Base-by-base conservation (phyloP, 2,888 invertebrate genomes). In the Trissolcus brochymenae region DNA sequence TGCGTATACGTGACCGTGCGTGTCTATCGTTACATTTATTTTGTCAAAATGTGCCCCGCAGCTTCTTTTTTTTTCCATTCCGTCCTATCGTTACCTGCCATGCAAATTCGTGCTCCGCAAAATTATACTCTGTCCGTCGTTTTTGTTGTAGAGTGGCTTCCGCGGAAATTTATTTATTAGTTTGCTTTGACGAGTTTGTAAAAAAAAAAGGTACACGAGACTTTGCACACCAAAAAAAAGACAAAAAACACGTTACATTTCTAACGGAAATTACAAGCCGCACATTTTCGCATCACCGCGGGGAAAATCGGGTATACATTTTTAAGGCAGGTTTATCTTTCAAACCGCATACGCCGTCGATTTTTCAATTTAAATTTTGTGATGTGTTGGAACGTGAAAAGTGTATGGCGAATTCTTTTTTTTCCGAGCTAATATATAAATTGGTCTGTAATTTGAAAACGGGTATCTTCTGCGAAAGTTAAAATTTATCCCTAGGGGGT, bases 41-140 rank as follows among this genome's bases (percentile, higher is more conserved):
- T 76, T 72, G 67, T 64, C 77, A 71, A 76, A 67, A 71, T 66
- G 78, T 43, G 66, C 76, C 75, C 65, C 65, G 65, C 46, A 79
- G 79, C 76, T 55, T 56, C 75, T 76, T 70, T 70, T 76, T 76
- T 59, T 70, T 62, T 43, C 7, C 7, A n/a, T n/a, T n/a, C n/a
- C 1, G 35, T 46, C 40, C 59, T 64, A 62, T 75, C 68, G 75
- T 76, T 75, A 75, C 74, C 29, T 76, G 70, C 75, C 64, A 76
- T 76, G 76, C 70, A 76, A 76, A 76, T 76, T 76, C 62, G 66
- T 29, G 57, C 65, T 66, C 61, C 65, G 29, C 29, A 49, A 76
- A 76, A 76, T 76, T 76, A 57, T 70, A 61, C 25, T 25, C 25
- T 25, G 25, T n/a, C 56, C 14, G 65, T 43, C 66, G 65, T 76